These are phyloP conservation scores for Thunnus maccoyii DNA, from an alignment of 2,113 vertebrate genomes.

Conservation along the genomic window DNA sequence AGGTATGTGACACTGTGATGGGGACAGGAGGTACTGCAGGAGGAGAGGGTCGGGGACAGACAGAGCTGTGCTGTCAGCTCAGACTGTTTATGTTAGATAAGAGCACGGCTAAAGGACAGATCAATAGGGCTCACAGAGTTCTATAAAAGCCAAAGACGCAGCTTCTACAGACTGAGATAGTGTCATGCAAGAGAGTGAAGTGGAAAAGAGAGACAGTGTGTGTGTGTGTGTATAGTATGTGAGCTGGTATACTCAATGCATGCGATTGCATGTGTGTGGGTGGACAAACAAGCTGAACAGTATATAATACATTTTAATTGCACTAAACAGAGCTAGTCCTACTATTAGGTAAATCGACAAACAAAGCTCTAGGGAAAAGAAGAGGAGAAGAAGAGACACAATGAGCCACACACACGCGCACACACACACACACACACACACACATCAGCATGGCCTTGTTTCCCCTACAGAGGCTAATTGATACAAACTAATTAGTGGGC, in stretches of 20 bases:
- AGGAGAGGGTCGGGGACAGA: background rate
- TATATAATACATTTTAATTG: conserved; percentile 60
- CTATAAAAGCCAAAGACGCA: conserved; percentile 10
- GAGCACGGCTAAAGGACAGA: conserved; percentile 41
- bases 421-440: conserved; percentile 30
- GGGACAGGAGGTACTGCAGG: background rate
- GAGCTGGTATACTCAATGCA: background rate
- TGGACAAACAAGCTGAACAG: conserved; percentile 1
- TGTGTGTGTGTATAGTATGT: background rate
- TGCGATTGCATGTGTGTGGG: background rate
- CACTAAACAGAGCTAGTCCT: conserved; percentile 33
- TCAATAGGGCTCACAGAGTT: conserved; percentile 31
- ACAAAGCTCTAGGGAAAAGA: conserved; percentile 42
- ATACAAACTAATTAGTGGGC: conserved; percentile 69
- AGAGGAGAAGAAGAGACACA: conserved; percentile 8
- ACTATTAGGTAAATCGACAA: conserved; percentile 40
- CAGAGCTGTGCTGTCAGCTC: conserved; percentile 25
- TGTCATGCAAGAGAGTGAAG: conserved; percentile 21
- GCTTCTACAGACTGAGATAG: conserved; percentile 21
- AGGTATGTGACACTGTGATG: conserved; percentile 15
- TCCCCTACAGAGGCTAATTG: conserved; percentile 60
- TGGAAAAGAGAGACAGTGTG: background rate
- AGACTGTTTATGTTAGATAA: conserved; percentile 51
- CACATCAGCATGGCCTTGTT: conserved; percentile 35
- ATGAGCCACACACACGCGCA: conserved; percentile 1